Conservation (phyloP, 2,888 invertebrate species). For the Prionchulus punctatus region DNA sequence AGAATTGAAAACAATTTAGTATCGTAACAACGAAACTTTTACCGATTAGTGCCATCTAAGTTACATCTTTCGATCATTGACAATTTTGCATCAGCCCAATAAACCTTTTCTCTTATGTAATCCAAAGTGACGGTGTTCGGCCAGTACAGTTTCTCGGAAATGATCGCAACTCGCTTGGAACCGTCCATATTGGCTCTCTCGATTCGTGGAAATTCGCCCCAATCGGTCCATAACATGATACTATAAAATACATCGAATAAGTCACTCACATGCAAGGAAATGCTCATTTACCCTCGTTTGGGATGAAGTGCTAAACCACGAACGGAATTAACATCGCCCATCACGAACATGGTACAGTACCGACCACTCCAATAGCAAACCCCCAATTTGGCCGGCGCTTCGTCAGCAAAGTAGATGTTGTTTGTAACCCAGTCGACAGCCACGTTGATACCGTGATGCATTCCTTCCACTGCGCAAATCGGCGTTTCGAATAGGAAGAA, state of each 20-base stretch:
- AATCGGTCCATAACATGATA: constrained; percentile 17
- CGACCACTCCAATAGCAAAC: constrained; percentile 16
- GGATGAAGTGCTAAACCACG: constrained; percentile 19
- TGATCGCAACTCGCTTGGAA: neutral
- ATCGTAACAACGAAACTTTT: too few relatives aligned
- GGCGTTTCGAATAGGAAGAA: neutral
- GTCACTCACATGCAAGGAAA: neutral
- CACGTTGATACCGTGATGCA: constrained; percentile 15
- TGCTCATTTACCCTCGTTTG: constrained; percentile 10
- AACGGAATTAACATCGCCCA: neutral
- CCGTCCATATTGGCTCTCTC: constrained; percentile 4
- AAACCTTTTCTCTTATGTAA: too few relatives aligned
- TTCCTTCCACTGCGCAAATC: constrained; percentile 12
- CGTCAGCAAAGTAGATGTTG: neutral
- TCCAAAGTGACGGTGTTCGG: neutral
- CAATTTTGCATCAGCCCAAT: too few relatives aligned
- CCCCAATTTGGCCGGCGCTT: constrained; percentile 14
- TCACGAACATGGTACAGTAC: constrained; percentile 16
- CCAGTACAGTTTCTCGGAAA: neutral
- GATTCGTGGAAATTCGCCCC: constrained; percentile 1
- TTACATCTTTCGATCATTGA: too few relatives aligned
- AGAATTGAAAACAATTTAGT: too few relatives aligned
- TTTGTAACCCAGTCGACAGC: constrained; percentile 17
- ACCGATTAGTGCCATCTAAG: too few relatives aligned
- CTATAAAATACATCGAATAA: too few relatives aligned